A percentile compares a stretch with the other conserved stretches of the same genome.
These are phyloP conservation scores for Hesperia comma DNA, from an alignment of 2,888 invertebrate genomes.

Conservation along the genomic window DNA sequence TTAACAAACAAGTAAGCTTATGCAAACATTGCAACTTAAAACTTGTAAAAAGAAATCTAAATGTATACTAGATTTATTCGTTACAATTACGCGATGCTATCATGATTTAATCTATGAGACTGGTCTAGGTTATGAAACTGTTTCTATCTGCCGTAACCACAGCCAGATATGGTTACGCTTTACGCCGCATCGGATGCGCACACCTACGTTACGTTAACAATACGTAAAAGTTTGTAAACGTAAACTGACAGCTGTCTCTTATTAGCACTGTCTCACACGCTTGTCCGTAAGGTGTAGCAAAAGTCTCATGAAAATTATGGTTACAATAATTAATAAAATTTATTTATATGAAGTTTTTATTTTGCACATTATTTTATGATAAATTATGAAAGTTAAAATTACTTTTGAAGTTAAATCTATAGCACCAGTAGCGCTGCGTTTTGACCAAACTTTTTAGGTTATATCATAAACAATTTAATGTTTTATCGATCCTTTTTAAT, in stretches of 20 bases:
- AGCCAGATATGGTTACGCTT: conserved; percentile 25
- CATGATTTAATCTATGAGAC: conserved; percentile 13
- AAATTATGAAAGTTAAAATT: no score
- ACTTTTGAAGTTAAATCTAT: no score
- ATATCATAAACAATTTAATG: neutral
- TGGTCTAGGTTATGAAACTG: conserved; percentile 31
- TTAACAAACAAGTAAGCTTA: no score
- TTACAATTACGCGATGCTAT: conserved; percentile 18
- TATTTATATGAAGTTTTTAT: no score
- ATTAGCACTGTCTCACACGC: conserved; percentile 2
- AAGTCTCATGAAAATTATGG: neutral
- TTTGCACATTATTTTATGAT: no score
- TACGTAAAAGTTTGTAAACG: neutral
- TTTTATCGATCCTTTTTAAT: neutral
- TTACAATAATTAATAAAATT: neutral
- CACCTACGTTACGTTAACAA: conserved; percentile 2
- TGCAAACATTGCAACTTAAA: no score
- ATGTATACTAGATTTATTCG: conserved; percentile 7
- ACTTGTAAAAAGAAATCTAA: neutral
- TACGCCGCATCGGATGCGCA: conserved; percentile 23
- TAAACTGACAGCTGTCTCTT: neutral
- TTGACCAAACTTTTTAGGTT: neutral
- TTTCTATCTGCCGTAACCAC: conserved; percentile 24
- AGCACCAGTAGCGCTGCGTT: no score
- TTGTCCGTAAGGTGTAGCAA: neutral